Percentiles rank a stretch among this genome's conserved stretches.
Evolutionary conservation across 2,888 invertebrate genomes (phyloP).

Genomic region (Chloroclysta siterata): DNA sequence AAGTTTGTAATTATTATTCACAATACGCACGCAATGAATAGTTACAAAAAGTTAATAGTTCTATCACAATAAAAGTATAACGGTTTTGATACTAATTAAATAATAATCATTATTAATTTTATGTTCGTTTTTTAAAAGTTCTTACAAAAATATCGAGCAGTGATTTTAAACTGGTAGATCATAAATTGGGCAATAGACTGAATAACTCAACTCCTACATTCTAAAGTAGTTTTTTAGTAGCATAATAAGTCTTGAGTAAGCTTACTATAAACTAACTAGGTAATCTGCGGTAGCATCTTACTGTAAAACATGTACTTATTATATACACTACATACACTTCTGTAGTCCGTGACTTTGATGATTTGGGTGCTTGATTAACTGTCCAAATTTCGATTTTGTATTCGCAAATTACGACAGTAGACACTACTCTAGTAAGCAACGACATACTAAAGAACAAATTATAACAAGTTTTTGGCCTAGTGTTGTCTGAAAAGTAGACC

Average conservation of each 20-base stretch:
- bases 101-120: not conserved
- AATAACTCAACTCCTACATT: slow-evolving; percentile 13
- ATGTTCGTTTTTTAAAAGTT: not conserved
- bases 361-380: not conserved
- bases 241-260: slow-evolving; percentile 3
- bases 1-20: not conserved
- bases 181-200: slow-evolving; percentile 21
- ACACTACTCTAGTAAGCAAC: no score
- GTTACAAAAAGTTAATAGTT: no score
- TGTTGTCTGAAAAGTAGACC: not conserved
- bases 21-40: no score
- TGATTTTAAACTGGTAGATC: slow-evolving; percentile 7
- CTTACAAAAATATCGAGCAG: slow-evolving; percentile 10
- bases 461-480: no score
- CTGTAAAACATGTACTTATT: not conserved
- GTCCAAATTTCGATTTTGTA: no score
- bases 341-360: not conserved
- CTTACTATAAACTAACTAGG: not conserved
- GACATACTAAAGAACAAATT: no score
- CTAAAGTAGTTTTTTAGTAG: slow-evolving; percentile 15
- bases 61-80: no score
- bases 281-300: not conserved
- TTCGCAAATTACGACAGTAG: no score
- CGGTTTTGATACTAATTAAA: not conserved
- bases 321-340: no score